Percentiles rank a stretch among this genome's conserved stretches.
These are phyloP conservation scores for Ptychoptera contaminata DNA, from an alignment of 2,888 invertebrate species.

Conservation along the genomic window DNA sequence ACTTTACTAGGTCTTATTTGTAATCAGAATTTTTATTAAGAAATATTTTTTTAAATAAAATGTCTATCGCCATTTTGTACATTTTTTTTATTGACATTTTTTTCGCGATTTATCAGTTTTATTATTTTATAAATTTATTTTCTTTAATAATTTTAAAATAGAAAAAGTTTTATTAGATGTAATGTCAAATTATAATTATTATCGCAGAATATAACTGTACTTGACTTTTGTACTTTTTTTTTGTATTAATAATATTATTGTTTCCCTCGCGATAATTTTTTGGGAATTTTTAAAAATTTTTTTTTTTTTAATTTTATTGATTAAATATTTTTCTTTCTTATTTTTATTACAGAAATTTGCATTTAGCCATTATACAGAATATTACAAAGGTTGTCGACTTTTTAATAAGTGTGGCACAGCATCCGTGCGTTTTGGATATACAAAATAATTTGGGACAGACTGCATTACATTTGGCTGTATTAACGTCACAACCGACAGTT, in stretches of 20 bases:
- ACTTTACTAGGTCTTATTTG: neutral
- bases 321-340: slow-evolving; percentile 11
- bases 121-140: neutral
- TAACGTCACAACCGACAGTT: slow-evolving; percentile 57
- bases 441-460: slow-evolving; percentile 67
- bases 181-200: neutral
- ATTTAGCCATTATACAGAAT: slow-evolving; percentile 67
- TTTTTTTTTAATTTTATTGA: slow-evolving; percentile 6
- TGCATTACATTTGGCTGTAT: slow-evolving; percentile 73
- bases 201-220: neutral
- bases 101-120: neutral
- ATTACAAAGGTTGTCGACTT: slow-evolving; percentile 55
- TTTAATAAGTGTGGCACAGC: slow-evolving; percentile 61
- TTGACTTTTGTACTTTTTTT: slow-evolving; percentile 1
- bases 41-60: neutral
- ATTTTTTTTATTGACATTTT: neutral
- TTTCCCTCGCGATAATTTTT: neutral
- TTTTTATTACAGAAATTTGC: slow-evolving; percentile 52
- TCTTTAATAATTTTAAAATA: neutral
- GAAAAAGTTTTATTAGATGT: neutral
- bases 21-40: slow-evolving; percentile 7
- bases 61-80: neutral
- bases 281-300: neutral
- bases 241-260: too few species aligned
- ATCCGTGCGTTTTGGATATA: slow-evolving; percentile 60